Base-by-base conservation (phyloP, 2,888 invertebrate species). In the Cheilosia variabilis region DNA sequence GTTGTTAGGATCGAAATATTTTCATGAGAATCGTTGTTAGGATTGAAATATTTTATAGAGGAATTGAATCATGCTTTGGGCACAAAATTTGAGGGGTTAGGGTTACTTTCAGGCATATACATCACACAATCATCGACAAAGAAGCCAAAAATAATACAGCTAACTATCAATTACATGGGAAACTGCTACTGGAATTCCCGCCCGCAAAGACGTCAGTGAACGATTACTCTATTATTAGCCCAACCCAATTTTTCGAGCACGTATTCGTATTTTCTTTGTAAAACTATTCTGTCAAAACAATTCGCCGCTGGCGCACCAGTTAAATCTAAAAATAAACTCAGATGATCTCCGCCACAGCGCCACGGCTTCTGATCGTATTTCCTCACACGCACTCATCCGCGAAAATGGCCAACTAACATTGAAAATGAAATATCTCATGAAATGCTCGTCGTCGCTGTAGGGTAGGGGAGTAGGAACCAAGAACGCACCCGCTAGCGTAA, bases 341-440 rank as follows among this genome's bases (percentile, higher is more conserved):
- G 17, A 68, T 41, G 50, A 58, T 69, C 37, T 31, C 24, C 41
- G 41, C 37, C 27, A 53, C 43, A 53, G 19, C 62, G 60, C 52
- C 52, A 43, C 52, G 41, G 60, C 9, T 27, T 27, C 43, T 27
- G 10, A 37, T 62, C 72, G 55, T 57, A 68, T 76, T 75, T 57
- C 65, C 66, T 19, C 58, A 34, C 60, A 68, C 60, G 68, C 66
- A 76, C 43, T 53, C 76, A 76, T 76, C 76, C 58, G 60, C 31
- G 43, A 68, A 68, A 76, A 58, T 68, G 52, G 17, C 58, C 68
- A 52, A 76, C 66, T 68, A 76, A 68, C 76, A 76, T 76, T 76
- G 76, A 68, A 76, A 37, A 31, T 31, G 31, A 31, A 27, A 27
- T 27, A 37, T 50, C 24, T 50, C 24, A 72, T 60, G 45, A 72